Conservation (phyloP, 2,113 vertebrate species). For the Anhinga rufa region DNA sequence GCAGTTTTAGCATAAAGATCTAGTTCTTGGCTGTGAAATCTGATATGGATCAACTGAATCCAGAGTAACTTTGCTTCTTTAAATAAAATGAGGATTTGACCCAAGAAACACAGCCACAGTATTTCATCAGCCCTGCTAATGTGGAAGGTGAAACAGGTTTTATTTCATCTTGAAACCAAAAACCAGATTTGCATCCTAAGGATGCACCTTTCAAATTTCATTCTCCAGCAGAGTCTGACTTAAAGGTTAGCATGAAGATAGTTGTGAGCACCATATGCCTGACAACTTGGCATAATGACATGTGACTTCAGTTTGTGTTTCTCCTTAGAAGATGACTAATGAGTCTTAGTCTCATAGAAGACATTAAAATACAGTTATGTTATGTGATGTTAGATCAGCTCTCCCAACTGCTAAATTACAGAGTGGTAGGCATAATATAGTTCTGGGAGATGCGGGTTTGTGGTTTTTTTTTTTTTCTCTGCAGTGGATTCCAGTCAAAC, state of each 20-base stretch:
- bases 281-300: not conserved
- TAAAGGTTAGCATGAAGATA: not conserved
- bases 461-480: not conserved
- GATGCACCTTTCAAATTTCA: not conserved
- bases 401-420: slow-evolving; percentile 42
- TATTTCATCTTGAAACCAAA: not conserved
- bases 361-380: slow-evolving; percentile 54
- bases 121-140: not conserved
- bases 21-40: not conserved
- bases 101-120: not conserved
- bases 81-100: not conserved
- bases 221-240: not conserved
- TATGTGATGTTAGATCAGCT: slow-evolving; percentile 40
- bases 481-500: slow-evolving; percentile 41
- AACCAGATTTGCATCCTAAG: not conserved
- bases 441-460: not conserved
- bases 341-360: slow-evolving; percentile 29
- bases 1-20: not conserved
- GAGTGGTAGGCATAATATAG: not conserved
- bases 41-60: not conserved
- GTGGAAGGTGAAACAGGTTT: not conserved
- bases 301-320: slow-evolving; percentile 36
- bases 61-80: not conserved
- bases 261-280: not conserved
- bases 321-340: slow-evolving; percentile 59